Evolutionary conservation across 2,888 invertebrate genomes (phyloP).

Genomic region (Spisula subtruncata): DNA sequence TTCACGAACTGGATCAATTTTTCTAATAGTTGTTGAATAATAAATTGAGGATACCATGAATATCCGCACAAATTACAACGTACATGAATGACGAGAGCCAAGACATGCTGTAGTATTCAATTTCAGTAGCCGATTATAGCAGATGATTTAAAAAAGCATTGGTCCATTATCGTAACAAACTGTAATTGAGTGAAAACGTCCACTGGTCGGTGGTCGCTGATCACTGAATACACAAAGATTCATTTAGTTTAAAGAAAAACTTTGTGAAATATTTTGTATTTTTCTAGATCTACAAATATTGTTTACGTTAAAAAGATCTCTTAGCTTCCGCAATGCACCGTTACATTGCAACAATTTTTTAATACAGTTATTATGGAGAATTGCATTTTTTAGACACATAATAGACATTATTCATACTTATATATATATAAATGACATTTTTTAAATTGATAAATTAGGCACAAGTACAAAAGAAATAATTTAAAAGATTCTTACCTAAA

Average conservation of each 20-base stretch:
- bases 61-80: not conserved
- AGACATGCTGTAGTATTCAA: too few relatives aligned
- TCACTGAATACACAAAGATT: not conserved
- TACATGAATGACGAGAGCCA: not conserved
- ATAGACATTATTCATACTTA: not conserved
- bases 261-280: too few relatives aligned
- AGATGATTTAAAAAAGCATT: not conserved
- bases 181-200: not conserved
- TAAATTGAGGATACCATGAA: not conserved
- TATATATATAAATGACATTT: not conserved
- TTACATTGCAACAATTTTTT: too few relatives aligned
- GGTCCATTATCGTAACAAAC: not conserved
- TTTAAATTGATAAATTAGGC: not conserved
- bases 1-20: constrained; percentile 15
- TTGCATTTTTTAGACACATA: not conserved
- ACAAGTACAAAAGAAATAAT: constrained; percentile 8
- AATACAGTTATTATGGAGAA: too few relatives aligned
- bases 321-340: too few relatives aligned
- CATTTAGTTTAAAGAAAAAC: too few relatives aligned
- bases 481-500: constrained; percentile 55
- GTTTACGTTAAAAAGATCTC: too few relatives aligned
- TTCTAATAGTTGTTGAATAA: constrained; percentile 18
- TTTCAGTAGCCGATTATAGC: not conserved
- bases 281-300: too few relatives aligned
- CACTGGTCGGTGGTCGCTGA: not conserved